These are phyloP conservation scores for Cantharis lateralis DNA, from an alignment of 2,888 invertebrate species.

Conservation along the genomic window DNA sequence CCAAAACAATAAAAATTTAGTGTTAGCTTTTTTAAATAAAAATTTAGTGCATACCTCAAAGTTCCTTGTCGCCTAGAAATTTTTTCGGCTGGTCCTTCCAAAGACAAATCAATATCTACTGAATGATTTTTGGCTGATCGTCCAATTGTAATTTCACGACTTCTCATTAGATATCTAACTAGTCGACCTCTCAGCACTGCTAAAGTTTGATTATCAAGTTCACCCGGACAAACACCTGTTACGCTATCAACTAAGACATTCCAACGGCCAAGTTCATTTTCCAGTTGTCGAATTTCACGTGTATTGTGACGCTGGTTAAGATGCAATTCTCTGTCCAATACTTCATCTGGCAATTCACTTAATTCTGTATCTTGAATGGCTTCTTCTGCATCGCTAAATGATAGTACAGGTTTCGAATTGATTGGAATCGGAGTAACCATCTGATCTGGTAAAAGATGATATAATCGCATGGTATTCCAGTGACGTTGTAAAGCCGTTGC, in stretches of 20 bases:
- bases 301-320: slow-evolving; percentile 51
- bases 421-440: slow-evolving; percentile 59
- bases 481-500: slow-evolving; percentile 83
- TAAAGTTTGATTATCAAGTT: slow-evolving; percentile 91
- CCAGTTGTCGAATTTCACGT: slow-evolving; percentile 80
- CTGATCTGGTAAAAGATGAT: slow-evolving; percentile 90
- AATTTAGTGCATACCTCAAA: slow-evolving; percentile 61
- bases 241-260: slow-evolving; percentile 92
- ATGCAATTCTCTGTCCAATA: slow-evolving; percentile 77
- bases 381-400: slow-evolving; percentile 93
- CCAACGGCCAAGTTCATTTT: slow-evolving; percentile 87
- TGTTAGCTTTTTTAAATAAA: neutral
- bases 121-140: slow-evolving; percentile 84
- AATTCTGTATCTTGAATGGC: slow-evolving; percentile 83
- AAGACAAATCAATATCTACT: slow-evolving; percentile 90
- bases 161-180: slow-evolving; percentile 93
- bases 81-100: slow-evolving; percentile 95
- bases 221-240: slow-evolving; percentile 79
- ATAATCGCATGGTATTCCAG: slow-evolving; percentile 92
- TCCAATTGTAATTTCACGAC: slow-evolving; percentile 93
- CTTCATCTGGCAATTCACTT: slow-evolving; percentile 80
- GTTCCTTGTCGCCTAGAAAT: slow-evolving; percentile 92
- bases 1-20: neutral
- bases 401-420: slow-evolving; percentile 59
- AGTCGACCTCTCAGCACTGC: slow-evolving; percentile 90